phyloP scores from a whole-genome alignment of 2,797 vertebrate species.

The Hybognathus amarus region DNA sequence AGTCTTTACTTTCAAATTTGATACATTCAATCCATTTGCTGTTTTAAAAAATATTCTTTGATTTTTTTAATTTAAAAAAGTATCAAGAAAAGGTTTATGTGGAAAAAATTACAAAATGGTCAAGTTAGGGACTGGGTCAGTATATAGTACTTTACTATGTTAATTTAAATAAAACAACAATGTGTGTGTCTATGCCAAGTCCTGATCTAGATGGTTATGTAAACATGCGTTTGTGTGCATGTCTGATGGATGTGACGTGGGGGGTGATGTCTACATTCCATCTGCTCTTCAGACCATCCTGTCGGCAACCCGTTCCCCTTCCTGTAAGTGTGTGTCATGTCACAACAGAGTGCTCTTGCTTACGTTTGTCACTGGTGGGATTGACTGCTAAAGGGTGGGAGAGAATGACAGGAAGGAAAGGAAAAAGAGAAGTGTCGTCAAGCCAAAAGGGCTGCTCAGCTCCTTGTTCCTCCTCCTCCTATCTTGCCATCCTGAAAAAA shows the following conservation, averaged over 20 bases:
- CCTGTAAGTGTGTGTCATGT: constrained; percentile 46
- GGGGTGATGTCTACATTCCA: constrained; percentile 46
- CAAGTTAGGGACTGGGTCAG: background rate
- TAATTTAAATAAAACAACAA: background rate
- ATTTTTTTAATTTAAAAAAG: too few relatives aligned
- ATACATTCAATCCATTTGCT: background rate
- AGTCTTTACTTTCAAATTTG: background rate
- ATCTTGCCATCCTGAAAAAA: constrained; percentile 15
- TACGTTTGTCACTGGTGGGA: constrained; percentile 57
- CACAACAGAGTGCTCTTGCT: constrained; percentile 32
- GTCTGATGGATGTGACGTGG: constrained; percentile 21
- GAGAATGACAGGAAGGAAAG: constrained; percentile 43
- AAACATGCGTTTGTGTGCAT: constrained; percentile 28
- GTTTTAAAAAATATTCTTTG: background rate
- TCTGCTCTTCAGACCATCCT: constrained; percentile 56
- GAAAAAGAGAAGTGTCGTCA: constrained; percentile 29
- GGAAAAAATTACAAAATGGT: background rate
- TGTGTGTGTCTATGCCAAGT: background rate
- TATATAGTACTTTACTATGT: background rate
- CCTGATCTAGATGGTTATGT: background rate
- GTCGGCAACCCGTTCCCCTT: constrained; percentile 51
- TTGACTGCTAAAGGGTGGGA: constrained; percentile 32
- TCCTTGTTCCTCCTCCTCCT: constrained; percentile 30
- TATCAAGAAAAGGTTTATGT: background rate
- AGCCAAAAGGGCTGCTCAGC: background rate